These are phyloP conservation scores for Antigone vipio DNA, from an alignment of 2,113 vertebrate genomes.

Conservation along the genomic window DNA sequence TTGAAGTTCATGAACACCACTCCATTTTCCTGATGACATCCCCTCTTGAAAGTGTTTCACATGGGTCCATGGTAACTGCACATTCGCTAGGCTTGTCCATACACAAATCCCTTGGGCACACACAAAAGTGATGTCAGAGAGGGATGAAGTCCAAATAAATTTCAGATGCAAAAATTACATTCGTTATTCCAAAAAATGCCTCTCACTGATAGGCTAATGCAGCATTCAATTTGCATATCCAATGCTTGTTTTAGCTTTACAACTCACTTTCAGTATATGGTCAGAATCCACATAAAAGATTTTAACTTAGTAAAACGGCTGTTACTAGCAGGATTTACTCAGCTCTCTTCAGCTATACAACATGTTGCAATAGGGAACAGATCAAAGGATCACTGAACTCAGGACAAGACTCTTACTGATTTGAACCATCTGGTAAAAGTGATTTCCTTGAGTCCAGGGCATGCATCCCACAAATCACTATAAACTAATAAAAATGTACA, in stretches of 20 bases:
- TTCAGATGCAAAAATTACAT: background rate
- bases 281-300: background rate
- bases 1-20: background rate
- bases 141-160: background rate
- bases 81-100: background rate
- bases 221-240: background rate
- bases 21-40: background rate
- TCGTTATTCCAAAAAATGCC: background rate
- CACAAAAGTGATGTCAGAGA: background rate
- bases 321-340: background rate
- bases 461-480: background rate
- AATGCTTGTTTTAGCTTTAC: background rate
- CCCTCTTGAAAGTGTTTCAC: background rate
- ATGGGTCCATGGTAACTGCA: background rate
- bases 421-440: background rate
- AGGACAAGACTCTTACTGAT: background rate
- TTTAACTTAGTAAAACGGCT: background rate
- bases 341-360: background rate
- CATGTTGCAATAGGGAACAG: background rate
- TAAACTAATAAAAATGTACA: slow-evolving; percentile 23
- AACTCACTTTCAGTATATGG: background rate
- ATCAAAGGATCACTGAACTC: background rate
- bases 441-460: background rate
- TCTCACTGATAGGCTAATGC: background rate
- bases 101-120: background rate